phyloP scores from a whole-genome alignment of 2,113 vertebrate species.

The Rhizomys pruinosus region DNA sequence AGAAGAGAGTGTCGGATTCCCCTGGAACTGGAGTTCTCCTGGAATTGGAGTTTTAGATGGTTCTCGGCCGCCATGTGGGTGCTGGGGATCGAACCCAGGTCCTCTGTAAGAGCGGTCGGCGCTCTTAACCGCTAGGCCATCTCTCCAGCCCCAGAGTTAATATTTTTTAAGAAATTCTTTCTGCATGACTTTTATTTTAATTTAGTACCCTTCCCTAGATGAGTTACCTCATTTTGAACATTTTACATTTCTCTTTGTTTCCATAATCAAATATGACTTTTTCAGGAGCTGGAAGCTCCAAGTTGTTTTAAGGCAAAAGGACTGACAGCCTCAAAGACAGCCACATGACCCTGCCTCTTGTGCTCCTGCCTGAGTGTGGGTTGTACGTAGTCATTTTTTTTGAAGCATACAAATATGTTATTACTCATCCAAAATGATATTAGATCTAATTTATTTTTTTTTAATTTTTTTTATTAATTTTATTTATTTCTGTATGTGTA shows the following conservation, averaged over 20 bases:
- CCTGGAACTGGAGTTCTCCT: too few species aligned
- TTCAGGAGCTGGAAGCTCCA: constrained; percentile 4
- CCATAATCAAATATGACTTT: background rate
- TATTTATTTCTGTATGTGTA: too few species aligned
- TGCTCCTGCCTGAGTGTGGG: background rate
- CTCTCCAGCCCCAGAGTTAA: too few species aligned
- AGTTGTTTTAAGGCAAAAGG: background rate
- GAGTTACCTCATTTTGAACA: background rate
- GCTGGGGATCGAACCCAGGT: too few species aligned
- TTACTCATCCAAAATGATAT: constrained; percentile 48
- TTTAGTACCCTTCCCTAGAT: background rate
- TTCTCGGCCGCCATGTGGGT: too few species aligned
- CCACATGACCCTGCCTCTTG: too few species aligned
- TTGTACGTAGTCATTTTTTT: background rate
- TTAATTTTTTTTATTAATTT: too few species aligned
- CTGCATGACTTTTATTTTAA: background rate
- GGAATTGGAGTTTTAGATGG: too few species aligned
- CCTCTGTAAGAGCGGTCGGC: too few species aligned
- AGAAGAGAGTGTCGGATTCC: too few species aligned
- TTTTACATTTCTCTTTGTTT: constrained; percentile 36
- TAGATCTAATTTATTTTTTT: constrained; percentile 52
- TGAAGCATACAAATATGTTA: background rate
- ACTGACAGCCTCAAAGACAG: background rate
- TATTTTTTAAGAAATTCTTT: background rate
- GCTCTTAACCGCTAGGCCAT: too few species aligned